Base-by-base conservation (phyloP, 2,888 invertebrate species). In the Latheticus oryzae region DNA sequence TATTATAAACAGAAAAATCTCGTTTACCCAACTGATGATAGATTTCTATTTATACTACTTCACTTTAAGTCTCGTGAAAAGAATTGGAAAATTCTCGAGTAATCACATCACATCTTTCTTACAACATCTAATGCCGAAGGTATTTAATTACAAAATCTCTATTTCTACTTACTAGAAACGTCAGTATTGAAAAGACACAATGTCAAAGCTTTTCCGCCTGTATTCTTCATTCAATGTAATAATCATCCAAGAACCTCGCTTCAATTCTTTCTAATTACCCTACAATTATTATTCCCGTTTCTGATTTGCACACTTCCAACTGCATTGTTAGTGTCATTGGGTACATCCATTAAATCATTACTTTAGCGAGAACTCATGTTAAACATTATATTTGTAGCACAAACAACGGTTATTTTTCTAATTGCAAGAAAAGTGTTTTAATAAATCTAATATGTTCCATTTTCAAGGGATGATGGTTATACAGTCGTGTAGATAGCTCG, bases 321-420 rank as follows among this genome's bases (percentile, higher is more conserved):
- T 37, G 55, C 30, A 55, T 48, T 38, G 38, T 47, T 38, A 35
- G 17, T 5, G 24, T 42, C 21, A 11, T 21, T n/a, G n/a, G n/a
- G n/a, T n/a, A n/a, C n/a, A 13, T 51, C 19, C 32, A 45, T 57
- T 45, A 48, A 56, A 52, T 58, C 15, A 38, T 52, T 45, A 35
- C 30, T 43, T 59, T 38, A 60, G 56, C 55, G 56, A 45, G 56
- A 56, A 56, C 52, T 56, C 52, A 16, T 56, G 60, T 56, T 56
- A 43, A 51, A 35, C 32, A 48, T 21, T 12, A 16, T 28, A 53
- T 53, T 58, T 58, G 58, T 58, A 33, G 58, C 53, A 58, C 58
- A 53, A 48, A 17, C 33, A 33, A 53, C 58, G 21, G 58, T 58
- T 50, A 26, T 8, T 42, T 45, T 45, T 28, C 28, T 45, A 38